Percentiles rank a stretch among this genome's conserved stretches.
phyloP scores from a whole-genome alignment of 1,140 invertebrate genomes.

The Harlomillsia oculata region DNA sequence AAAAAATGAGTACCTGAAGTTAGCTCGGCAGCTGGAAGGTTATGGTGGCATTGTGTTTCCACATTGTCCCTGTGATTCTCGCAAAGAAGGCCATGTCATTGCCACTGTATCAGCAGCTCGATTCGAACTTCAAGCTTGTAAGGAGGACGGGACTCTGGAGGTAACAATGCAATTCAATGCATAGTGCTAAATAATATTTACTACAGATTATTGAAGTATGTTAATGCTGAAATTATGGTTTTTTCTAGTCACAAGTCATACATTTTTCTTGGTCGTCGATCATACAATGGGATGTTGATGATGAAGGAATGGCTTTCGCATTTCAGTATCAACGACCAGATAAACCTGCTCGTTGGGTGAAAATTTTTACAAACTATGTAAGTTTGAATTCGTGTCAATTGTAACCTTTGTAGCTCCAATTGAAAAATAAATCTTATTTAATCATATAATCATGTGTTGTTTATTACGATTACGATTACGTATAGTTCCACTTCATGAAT shows the following conservation, averaged over 20 bases:
- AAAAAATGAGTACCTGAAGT: constrained; percentile 65
- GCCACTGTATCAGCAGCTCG: constrained; percentile 60
- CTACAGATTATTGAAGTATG: constrained; percentile 7
- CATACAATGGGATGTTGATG: constrained; percentile 35
- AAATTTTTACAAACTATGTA: constrained; percentile 86
- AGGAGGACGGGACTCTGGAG: constrained; percentile 73
- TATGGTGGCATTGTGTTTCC: constrained; percentile 89
- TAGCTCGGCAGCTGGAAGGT: constrained; percentile 74
- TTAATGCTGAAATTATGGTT: not conserved
- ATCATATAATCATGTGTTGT: no score
- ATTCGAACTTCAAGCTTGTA: constrained; percentile 78
- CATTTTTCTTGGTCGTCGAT: constrained; percentile 34
- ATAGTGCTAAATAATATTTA: constrained; percentile 15
- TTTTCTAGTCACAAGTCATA: constrained; percentile 33
- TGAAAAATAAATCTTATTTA: constrained; percentile 26
- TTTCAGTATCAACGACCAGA: constrained; percentile 53
- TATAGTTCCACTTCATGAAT: constrained; percentile 81
- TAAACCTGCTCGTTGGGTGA: constrained; percentile 71
- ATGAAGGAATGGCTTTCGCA: constrained; percentile 35
- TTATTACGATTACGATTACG: no score
- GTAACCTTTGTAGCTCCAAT: constrained; percentile 8
- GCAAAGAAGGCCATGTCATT: constrained; percentile 83
- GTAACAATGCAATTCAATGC: constrained; percentile 42
- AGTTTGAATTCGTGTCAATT: no score
- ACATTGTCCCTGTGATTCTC: constrained; percentile 85